Evolutionary conservation across 2,888 invertebrate genomes (phyloP).

Genomic region (Lottia scabra): DNA sequence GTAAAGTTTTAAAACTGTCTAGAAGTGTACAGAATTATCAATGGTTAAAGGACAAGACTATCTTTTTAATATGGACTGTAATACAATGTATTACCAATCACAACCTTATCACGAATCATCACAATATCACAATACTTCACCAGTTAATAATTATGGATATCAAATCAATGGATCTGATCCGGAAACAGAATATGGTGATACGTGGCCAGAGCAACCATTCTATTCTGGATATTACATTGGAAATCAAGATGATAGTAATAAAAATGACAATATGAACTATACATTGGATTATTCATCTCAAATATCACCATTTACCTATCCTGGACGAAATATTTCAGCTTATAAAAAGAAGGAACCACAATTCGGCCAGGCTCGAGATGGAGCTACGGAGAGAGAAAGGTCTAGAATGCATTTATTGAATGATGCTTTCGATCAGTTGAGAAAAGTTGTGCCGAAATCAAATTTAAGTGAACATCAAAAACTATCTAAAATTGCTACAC

Average conservation of each 20-base stretch:
- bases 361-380: slow-evolving; percentile 31
- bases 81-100: neutral
- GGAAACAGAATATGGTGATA: neutral
- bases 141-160: neutral
- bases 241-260: neutral
- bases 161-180: neutral
- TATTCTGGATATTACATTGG: neutral
- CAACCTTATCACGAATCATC: neutral
- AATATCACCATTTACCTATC: neutral
- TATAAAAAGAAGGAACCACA: slow-evolving; percentile 33
- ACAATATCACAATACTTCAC: neutral
- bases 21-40: no score
- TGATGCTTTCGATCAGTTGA: slow-evolving; percentile 67
- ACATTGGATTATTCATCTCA: neutral
- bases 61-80: neutral
- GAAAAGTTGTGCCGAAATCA: slow-evolving; percentile 66
- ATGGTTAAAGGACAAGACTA: neutral
- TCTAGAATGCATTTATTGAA: slow-evolving; percentile 69
- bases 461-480: slow-evolving; percentile 67
- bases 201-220: neutral
- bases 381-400: slow-evolving; percentile 65
- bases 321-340: neutral
- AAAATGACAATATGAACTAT: neutral
- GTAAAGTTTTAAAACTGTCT: no score
- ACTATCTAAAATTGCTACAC: slow-evolving; percentile 68